phyloP scores from a whole-genome alignment of 2,888 invertebrate genomes.

The Alviniconcha strummeri region DNA sequence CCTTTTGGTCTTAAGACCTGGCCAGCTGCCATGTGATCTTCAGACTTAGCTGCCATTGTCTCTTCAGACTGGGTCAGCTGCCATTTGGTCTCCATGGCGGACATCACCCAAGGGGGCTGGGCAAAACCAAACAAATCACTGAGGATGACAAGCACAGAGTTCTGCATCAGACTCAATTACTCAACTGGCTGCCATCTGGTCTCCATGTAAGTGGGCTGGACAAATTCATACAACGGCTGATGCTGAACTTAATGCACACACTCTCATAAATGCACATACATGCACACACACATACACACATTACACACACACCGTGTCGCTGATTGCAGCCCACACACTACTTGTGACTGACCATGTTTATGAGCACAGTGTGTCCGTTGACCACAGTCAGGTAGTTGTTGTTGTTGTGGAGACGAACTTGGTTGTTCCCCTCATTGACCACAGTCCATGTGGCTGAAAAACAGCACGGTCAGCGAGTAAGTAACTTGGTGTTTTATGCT shows the following conservation, averaged over 20 bases:
- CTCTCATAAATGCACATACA: background rate
- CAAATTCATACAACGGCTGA: too few relatives aligned
- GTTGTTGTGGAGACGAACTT: conserved; percentile 70
- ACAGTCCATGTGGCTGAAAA: conserved; percentile 69
- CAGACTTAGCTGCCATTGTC: too few relatives aligned
- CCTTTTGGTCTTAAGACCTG: too few relatives aligned
- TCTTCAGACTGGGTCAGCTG: conserved; percentile 37
- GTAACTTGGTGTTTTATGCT: too few relatives aligned
- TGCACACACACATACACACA: background rate
- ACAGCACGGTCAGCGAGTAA: background rate
- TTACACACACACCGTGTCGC: background rate
- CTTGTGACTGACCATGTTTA: conserved; percentile 57
- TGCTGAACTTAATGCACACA: background rate
- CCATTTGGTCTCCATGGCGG: conserved; percentile 63
- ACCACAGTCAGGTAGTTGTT: conserved; percentile 68
- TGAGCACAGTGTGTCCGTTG: conserved; percentile 58
- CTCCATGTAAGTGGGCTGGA: conserved; percentile 55
- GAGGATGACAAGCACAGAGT: conserved; percentile 49
- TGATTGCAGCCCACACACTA: background rate
- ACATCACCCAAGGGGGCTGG: conserved; percentile 55
- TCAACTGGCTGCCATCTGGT: conserved; percentile 57
- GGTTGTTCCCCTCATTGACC: conserved; percentile 67
- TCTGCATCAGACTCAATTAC: conserved; percentile 42
- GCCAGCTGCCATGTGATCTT: too few relatives aligned
- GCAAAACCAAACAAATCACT: background rate